Conservation (phyloP, 2,888 invertebrate species). For the Habrosyne pyritoides region DNA sequence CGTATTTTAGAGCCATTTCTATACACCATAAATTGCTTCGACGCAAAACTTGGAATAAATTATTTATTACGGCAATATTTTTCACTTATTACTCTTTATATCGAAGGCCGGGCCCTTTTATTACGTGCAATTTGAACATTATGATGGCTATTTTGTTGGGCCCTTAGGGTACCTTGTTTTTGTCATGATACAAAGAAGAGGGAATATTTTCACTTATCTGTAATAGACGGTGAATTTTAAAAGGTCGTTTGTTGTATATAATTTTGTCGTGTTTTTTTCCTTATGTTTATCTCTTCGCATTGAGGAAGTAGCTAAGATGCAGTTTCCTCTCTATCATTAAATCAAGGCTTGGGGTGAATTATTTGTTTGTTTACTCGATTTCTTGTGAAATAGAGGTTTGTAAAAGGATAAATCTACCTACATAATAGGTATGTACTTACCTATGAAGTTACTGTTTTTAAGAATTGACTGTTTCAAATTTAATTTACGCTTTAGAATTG, state of each 20-base stretch:
- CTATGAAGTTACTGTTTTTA: too few species aligned
- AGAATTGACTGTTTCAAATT: too few species aligned
- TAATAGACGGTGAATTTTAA: neutral
- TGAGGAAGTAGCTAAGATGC: neutral
- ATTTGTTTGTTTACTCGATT: neutral
- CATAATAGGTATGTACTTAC: too few species aligned
- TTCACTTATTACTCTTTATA: conserved; percentile 23
- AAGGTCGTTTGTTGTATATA: neutral
- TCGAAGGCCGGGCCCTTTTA: conserved; percentile 17
- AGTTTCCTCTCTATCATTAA: neutral
- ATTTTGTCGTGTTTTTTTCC: neutral
- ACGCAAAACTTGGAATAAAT: conserved; percentile 14
- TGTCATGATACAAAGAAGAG: neutral
- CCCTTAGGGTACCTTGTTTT: conserved; percentile 6
- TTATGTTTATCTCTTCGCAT: neutral
- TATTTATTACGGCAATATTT: conserved; percentile 18
- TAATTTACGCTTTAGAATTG: too few species aligned
- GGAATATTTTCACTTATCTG: conserved; percentile 1
- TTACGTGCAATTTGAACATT: conserved; percentile 20
- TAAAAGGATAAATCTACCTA: neutral
- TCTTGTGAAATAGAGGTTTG: neutral
- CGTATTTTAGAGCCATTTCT: neutral
- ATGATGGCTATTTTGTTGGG: conserved; percentile 18
- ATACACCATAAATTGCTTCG: conserved; percentile 2
- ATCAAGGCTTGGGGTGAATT: neutral